A percentile compares a stretch with the other conserved stretches of the same genome.
These are phyloP conservation scores for Balearica regulorum DNA, from an alignment of 2,797 vertebrate species.

Conservation along the genomic window DNA sequence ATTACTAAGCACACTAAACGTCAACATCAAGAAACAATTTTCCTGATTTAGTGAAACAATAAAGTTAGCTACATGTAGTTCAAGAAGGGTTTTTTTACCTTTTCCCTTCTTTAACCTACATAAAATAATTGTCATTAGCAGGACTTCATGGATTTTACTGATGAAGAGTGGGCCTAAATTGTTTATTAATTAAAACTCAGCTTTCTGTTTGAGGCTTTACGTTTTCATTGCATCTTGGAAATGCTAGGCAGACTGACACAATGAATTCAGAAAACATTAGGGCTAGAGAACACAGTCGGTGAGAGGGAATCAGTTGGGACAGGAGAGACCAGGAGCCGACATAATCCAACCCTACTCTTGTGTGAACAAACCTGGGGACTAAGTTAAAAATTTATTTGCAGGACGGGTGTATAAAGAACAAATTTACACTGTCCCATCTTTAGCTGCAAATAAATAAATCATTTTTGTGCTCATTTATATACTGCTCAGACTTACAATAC, in stretches of 20 bases:
- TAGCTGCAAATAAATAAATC: background rate
- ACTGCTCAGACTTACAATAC: background rate
- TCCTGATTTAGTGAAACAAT: background rate
- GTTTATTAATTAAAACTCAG: background rate
- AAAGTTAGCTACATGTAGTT: background rate
- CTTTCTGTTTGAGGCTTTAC: background rate
- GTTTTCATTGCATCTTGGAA: background rate
- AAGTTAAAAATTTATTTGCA: background rate
- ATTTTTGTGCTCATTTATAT: background rate
- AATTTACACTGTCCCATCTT: background rate
- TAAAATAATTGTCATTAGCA: background rate
- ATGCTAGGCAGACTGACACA: background rate
- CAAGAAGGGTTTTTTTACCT: background rate
- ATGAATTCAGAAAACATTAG: background rate
- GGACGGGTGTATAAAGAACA: background rate
- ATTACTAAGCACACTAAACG: background rate
- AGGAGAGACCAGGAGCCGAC: background rate
- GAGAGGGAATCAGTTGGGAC: background rate
- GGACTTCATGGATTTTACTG: background rate
- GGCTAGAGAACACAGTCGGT: background rate
- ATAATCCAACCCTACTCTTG: background rate
- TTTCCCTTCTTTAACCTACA: background rate
- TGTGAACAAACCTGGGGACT: background rate
- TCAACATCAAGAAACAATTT: background rate
- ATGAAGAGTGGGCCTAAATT: background rate